Conservation (phyloP, 2,797 vertebrate species). For the Ispidina picta region DNA sequence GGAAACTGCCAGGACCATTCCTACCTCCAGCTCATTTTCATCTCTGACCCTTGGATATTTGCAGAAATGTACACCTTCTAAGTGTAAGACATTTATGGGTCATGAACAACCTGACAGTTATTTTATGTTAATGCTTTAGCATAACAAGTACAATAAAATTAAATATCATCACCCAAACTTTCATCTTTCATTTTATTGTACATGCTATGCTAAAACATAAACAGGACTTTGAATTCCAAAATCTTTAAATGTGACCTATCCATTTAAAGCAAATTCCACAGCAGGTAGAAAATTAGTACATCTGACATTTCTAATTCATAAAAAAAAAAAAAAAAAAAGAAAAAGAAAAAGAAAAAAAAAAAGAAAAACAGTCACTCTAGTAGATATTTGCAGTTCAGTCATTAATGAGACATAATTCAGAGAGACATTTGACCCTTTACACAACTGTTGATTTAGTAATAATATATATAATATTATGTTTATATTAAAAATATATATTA, state of each 20-base stretch:
- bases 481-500: too few species aligned
- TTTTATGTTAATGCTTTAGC: neutral
- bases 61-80: neutral
- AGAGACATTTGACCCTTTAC: neutral
- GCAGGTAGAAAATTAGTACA: neutral
- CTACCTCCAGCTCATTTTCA: too few species aligned
- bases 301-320: neutral
- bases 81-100: neutral
- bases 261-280: neutral
- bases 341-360: too few species aligned
- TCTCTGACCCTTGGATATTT: neutral
- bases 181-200: neutral
- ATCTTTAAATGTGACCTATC: neutral
- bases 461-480: too few species aligned
- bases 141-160: neutral
- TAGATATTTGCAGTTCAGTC: neutral
- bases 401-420: neutral
- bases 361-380: neutral
- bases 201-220: neutral
- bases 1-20: neutral
- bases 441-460: neutral
- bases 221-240: neutral
- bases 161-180: neutral
- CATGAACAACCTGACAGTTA: neutral
- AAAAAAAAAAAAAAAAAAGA: neutral